Conservation (phyloP, 1,140 invertebrate species). For the Hydropsyche tenuis region DNA sequence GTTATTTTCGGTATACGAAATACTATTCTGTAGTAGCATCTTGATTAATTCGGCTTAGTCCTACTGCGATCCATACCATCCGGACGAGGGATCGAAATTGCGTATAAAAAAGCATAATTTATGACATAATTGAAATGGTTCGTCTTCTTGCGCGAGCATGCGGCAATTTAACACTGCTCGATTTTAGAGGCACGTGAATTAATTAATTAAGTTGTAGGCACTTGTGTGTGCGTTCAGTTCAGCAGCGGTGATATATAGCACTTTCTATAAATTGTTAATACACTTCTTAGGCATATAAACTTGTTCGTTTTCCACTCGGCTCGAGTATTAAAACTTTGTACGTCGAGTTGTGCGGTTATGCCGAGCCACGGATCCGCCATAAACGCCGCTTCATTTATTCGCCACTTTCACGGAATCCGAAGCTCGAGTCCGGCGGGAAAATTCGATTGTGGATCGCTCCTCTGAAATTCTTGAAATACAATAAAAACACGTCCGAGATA, state of each 20-base stretch:
- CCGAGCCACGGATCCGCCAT: neutral
- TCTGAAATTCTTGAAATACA: neutral
- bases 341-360: neutral
- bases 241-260: conserved; percentile 16
- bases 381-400: conserved; percentile 5
- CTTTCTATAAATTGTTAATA: conserved; percentile 26
- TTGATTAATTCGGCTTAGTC: too few species aligned
- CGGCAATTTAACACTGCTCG: too few species aligned
- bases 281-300: conserved; percentile 28
- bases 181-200: neutral
- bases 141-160: neutral
- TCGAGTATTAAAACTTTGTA: conserved; percentile 17
- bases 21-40: too few species aligned
- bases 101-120: too few species aligned
- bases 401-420: neutral
- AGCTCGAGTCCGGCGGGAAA: neutral
- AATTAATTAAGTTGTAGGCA: conserved; percentile 14
- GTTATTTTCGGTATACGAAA: too few species aligned
- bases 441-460: neutral
- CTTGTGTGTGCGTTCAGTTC: neutral
- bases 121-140: too few species aligned
- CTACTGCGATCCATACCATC: too few species aligned
- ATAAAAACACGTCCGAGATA: too few species aligned
- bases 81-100: too few species aligned
- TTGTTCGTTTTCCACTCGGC: conserved; percentile 15